Base-by-base conservation (phyloP, 2,888 invertebrate genomes). In the Hedya salicella region DNA sequence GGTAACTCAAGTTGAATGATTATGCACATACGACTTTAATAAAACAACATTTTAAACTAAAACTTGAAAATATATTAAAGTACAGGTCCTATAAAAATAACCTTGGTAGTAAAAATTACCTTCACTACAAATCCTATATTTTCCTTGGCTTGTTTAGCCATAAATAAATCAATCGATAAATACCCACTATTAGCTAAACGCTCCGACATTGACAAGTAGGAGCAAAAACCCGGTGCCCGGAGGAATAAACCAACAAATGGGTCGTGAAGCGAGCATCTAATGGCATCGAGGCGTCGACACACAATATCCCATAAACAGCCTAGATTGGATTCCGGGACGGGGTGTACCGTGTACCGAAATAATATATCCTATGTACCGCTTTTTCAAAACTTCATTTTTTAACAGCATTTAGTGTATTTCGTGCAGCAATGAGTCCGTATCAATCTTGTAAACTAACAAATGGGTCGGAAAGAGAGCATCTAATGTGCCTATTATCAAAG, bases 241-340 rank as follows among this genome's bases (percentile, higher is more conserved):
- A 53, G 66, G 57, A 67, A 60, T 74, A 76, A 76, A 77, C 69
- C 74, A 76, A 76, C 74, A 81, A 82, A 82, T 82, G 78, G 76
- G 71, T 68, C 69, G 62, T 50, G 56, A 69, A 70, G 69, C 61
- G 72, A 75, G 72, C 69, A 69, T 74, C 72, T 79, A 78, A 78
- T 78, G 74, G 72, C 64, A 66, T 63, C 66, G 70, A 69, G 67
- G 67, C 70, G 65, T 68, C 71, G 71, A 69, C 70, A 73, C 70
- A 74, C 72, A 73, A 74, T 74, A 70, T 69, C 70, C 70, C 63
- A 72, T 74, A 74, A 75, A 75, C 73, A 72, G 65, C 68, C 70
- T 68, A 71, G 72, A 74, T 73, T 71, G 71, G 70, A 70, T 72
- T 70, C 66, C 67, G 44, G 64, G 54, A 49, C 67, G 25, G 30